These are phyloP conservation scores for Uria aalge DNA, from an alignment of 2,113 vertebrate genomes.

Conservation along the genomic window DNA sequence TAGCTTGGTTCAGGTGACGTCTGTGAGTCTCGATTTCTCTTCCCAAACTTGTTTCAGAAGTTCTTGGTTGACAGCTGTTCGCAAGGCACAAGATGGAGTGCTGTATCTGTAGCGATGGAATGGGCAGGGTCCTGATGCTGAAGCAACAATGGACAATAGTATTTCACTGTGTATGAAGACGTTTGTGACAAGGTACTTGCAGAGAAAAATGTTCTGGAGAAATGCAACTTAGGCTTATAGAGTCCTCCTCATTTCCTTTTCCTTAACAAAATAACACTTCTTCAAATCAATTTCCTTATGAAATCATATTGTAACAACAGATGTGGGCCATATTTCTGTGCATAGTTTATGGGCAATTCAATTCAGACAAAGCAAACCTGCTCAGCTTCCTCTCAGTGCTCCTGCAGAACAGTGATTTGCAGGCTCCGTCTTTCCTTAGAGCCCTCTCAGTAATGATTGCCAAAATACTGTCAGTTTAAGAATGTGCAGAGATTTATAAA, in stretches of 20 bases:
- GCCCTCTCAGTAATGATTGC: neutral
- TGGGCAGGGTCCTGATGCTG: neutral
- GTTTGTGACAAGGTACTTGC: neutral
- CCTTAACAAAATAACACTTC: neutral
- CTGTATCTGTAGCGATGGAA: neutral
- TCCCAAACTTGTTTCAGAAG: neutral
- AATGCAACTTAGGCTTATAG: neutral
- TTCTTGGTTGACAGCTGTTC: neutral
- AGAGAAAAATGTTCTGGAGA: neutral
- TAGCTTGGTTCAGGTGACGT: neutral
- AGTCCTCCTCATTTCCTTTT: neutral
- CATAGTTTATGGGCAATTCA: neutral
- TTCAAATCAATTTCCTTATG: neutral
- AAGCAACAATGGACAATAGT: neutral
- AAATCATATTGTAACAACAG: neutral
- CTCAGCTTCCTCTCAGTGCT: neutral
- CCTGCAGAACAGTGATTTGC: neutral
- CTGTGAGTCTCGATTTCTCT: neutral
- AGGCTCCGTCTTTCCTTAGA: neutral
- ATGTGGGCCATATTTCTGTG: neutral
- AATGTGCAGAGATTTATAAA: neutral
- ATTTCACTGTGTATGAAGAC: neutral
- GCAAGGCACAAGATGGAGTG: neutral
- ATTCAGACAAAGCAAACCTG: neutral
- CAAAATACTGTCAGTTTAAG: conserved; percentile 13